Base-by-base conservation (phyloP, 2,797 vertebrate species). In the Spea hammondii region DNA sequence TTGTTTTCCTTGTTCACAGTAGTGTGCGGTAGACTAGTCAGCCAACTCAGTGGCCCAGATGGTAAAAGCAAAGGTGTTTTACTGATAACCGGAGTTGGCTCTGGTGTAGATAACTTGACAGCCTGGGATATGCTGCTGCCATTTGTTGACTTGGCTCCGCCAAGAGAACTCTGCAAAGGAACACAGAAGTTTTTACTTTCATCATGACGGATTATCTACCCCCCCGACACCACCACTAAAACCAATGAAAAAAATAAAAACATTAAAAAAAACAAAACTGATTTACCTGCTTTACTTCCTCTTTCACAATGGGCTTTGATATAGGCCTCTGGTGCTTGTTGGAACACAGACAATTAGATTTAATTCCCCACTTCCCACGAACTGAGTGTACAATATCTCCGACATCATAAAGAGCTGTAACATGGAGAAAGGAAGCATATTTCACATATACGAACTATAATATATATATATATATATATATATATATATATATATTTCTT, bases 331-430 rank as follows among this genome's bases (percentile, higher is more conserved):
- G 89, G 60, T 92, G 91, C 59, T 90, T 91, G 73, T 84, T 91
- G 65, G 92, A 90, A 88, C 92, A 93, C 6, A 90, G 92, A 85
- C 92, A 93, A 45, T 93, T 93, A 66, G 92, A 92, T 76, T 93
- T 93, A 82, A 93, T 93, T 76, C 92, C 92, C 92, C 92, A 93
- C 72, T 90, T 93, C 65, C 89, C 91, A 85, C 92, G 89, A 9
- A 93, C 82, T 0, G 91, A 91, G 86, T 93, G 92, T 83, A 93
- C 91, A 48, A 93, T 90, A 77, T 93, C 92, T 72, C 92, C 91
- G 78, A 93, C 91, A 73, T 93, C 92, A 32, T 93, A 93, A 50
- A 93, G 91, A 45, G 92, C 92, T 93, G 79, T 13, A 85, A 73
- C 81, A 9, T 81, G 70, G 83, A 78, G 11, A 32, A 12, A 65